phyloP scores from a whole-genome alignment of 2,888 invertebrate species.

The Acronicta aceris region DNA sequence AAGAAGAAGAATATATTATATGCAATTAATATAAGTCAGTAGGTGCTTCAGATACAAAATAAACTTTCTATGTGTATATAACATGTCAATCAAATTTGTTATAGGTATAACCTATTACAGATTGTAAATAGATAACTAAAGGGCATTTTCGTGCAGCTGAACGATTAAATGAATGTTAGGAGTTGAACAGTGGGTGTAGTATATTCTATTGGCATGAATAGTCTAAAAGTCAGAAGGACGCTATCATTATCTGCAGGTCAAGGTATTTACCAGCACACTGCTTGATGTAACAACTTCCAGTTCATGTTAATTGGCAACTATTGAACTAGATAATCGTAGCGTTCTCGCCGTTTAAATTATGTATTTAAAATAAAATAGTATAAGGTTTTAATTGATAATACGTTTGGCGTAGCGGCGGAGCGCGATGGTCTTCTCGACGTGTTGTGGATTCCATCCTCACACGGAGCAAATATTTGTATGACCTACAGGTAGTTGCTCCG shows the following conservation, averaged over 20 bases:
- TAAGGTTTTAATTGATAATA: too few relatives aligned
- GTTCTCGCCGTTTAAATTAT: constrained; percentile 5
- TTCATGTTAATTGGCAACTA: constrained; percentile 23
- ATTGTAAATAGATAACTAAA: constrained; percentile 26
- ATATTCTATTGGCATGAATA: constrained; percentile 48
- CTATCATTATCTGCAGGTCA: constrained; percentile 52
- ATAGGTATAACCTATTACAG: constrained; percentile 10
- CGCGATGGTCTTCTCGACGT: too few relatives aligned
- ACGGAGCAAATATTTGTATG: too few relatives aligned
- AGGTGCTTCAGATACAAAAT: too few relatives aligned
- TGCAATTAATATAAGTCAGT: too few relatives aligned
- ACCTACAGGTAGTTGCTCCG: too few relatives aligned
- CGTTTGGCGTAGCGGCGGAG: too few relatives aligned
- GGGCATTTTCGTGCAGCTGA: constrained; percentile 55
- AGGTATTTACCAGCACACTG: constrained; percentile 26
- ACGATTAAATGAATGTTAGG: constrained; percentile 59
- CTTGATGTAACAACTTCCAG: constrained; percentile 25
- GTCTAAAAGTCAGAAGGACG: constrained; percentile 58
- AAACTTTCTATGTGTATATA: too few relatives aligned
- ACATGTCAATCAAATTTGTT: too few relatives aligned
- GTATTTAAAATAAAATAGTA: background rate
- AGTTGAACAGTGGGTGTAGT: constrained; percentile 37
- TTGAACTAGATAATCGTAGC: constrained; percentile 26
- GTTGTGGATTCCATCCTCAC: too few relatives aligned
- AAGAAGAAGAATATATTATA: too few relatives aligned